Conservation (phyloP, 1,140 invertebrate genomes). For the Daktulosphaira vitifoliae region DNA sequence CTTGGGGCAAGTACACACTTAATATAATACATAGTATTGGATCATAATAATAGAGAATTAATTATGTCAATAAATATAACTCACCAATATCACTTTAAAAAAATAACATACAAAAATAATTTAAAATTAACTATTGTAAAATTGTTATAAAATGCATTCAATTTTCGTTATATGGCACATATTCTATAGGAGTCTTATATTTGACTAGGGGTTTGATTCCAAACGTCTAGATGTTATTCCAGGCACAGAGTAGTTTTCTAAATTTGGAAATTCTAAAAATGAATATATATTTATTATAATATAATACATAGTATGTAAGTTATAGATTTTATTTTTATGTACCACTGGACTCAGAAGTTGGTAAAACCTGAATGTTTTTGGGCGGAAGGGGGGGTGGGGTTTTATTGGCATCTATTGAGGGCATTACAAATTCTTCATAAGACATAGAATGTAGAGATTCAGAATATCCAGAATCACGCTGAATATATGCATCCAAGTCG, state of each 20-base stretch:
- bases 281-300: not conserved
- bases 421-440: conserved; percentile 29
- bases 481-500: not conserved
- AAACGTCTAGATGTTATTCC: not conserved
- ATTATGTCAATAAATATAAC: too few species aligned
- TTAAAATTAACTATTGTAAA: too few species aligned
- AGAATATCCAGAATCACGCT: conserved; percentile 18
- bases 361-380: conserved; percentile 2
- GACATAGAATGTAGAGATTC: conserved; percentile 21
- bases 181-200: conserved; percentile 16
- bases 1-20: too few species aligned
- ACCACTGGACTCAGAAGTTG: conserved; percentile 11
- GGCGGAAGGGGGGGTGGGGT: conserved; percentile 11
- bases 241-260: conserved; percentile 18
- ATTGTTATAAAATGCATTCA: too few species aligned
- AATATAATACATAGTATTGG: too few species aligned
- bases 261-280: conserved; percentile 3
- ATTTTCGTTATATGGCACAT: conserved; percentile 4
- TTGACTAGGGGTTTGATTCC: conserved; percentile 25
- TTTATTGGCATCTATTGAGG: conserved; percentile 1
- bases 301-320: too few species aligned
- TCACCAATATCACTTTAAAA: too few species aligned
- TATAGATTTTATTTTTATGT: not conserved
- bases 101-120: too few species aligned
- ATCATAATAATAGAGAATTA: too few species aligned